Percentiles rank a stretch among this genome's conserved stretches.
Evolutionary conservation across 2,797 vertebrate genomes (phyloP).

Genomic region (Accipiter fasciatus): DNA sequence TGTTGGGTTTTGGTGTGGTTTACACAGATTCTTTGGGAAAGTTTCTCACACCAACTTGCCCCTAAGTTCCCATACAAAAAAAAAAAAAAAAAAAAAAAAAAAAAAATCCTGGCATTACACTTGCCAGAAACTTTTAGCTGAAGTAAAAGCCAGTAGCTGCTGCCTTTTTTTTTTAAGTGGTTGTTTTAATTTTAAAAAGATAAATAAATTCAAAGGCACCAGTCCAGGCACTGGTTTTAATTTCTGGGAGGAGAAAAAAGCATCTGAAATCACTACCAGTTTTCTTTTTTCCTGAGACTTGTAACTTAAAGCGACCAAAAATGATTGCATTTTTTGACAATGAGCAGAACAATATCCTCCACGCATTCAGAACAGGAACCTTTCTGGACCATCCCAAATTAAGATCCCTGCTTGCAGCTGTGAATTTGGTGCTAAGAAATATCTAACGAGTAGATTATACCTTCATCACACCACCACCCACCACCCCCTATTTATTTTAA

Average conservation of each 20-base stretch:
- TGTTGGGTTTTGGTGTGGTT: constrained; percentile 54
- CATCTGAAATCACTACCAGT: constrained; percentile 24
- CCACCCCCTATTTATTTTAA: background rate
- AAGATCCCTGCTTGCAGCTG: background rate
- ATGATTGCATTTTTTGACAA: background rate
- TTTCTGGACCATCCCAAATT: background rate
- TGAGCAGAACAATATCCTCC: background rate
- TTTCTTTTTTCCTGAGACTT: constrained; percentile 12
- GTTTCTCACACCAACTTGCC: constrained; percentile 52
- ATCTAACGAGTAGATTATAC: background rate
- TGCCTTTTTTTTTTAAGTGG: background rate
- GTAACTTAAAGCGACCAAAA: constrained; percentile 15
- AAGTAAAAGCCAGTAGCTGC: constrained; percentile 34
- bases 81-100: background rate
- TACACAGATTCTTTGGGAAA: constrained; percentile 46
- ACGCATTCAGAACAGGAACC: background rate
- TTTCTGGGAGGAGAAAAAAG: constrained; percentile 42
- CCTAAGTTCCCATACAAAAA: background rate
- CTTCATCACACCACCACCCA: background rate
- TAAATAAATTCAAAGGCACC: constrained; percentile 37
- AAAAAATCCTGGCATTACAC: background rate
- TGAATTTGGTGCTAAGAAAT: background rate
- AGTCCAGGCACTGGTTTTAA: constrained; percentile 45
- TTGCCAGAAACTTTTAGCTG: constrained; percentile 42
- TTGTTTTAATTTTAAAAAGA: constrained; percentile 59